Base-by-base conservation (phyloP, 2,113 vertebrate species). In the Sinocyclocheilus rhinocerous region DNA sequence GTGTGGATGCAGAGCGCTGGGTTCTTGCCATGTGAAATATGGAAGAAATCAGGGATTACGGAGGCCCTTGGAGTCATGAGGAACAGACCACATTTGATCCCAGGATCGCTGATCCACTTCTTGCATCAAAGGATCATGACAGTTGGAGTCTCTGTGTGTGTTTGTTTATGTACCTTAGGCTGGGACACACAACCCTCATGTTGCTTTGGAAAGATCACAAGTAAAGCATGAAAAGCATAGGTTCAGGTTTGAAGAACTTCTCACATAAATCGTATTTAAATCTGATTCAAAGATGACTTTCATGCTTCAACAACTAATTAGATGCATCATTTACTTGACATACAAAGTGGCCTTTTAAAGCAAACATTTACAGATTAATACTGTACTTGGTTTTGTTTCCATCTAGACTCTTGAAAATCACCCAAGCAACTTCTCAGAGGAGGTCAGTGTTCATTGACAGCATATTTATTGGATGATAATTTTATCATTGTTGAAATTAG, bases 21-120 rank as follows among this genome's bases (percentile, higher is more conserved):
- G 89, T 92, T 89, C 76, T 57, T 87, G 90, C 67, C 88, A 78
- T 81, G 77, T 45, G 42, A 87, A 89, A 88, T 90, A 91, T 81
- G 90, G 87, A 91, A 90, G 90, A 70, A 92, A 92, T 92, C 84
- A 72, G 15, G n/a, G n/a, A n/a, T n/a, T n/a, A n/a, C n/a, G n/a
- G n/a, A n/a, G n/a, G n/a, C n/a, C n/a, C n/a, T n/a, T n/a, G n/a
- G n/a, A n/a, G n/a, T n/a, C n/a, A n/a, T n/a, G n/a, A n/a, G n/a
- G n/a, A n/a, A n/a, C n/a, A n/a, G n/a, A n/a, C n/a, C n/a, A n/a
- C n/a, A n/a, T n/a, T n/a, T n/a, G n/a, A n/a, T n/a, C n/a, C n/a
- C n/a, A n/a, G n/a, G n/a, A n/a, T n/a, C n/a, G n/a, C n/a, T n/a
- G n/a, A n/a, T n/a, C n/a, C n/a, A n/a, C n/a, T n/a, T n/a, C n/a